Base-by-base conservation (phyloP, 2,888 invertebrate genomes). In the Sthenelais limicola region DNA sequence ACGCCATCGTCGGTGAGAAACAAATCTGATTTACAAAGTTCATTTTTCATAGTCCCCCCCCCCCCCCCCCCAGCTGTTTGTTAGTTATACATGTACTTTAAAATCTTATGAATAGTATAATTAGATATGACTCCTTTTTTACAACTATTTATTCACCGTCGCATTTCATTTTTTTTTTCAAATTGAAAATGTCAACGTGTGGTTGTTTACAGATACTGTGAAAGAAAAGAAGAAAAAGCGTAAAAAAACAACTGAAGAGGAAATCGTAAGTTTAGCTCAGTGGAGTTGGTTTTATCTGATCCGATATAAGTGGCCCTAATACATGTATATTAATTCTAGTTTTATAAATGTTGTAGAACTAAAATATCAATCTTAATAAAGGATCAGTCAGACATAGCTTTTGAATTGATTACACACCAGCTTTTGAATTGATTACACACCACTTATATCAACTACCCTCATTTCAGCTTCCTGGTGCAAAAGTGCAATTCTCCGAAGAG, bases 401-500 rank as follows among this genome's bases (percentile, higher is more conserved):
- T 69, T 70, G 21, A 52, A n/a, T 18, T 52, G 15, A n/a, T n/a
- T 15, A 15, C n/a, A 15, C n/a, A 43, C n/a, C n/a, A 43, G 12
- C n/a, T 43, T 15, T 43, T 43, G 47, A 43, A 43, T 15, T 43
- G 47, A 43, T 43, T 12, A 12, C 47, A 43, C 18, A 18, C 12
- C 12, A 15, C 12, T 15, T n/a, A 43, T 12, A 43, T 43, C 12
- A 15, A 43, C 47, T 43, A 15, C 47, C 18, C 12, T 43, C 47
- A 43, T 43, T n/a, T 43, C 66, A 68, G 32, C 18, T 75, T 32
- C 49, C 75, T 51, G 79, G 73, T 18, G 80, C 82, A 68, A 82
- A 84, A 71, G 80, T 86, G 0, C 76, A 82, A 72, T 87, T 84
- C 77, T 81, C 85, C 24, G 84, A 86, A 68, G 81, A 80, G 43